These are phyloP conservation scores for Caenorhabditis japonica DNA, from an alignment of 2,888 invertebrate species.

Conservation along the genomic window DNA sequence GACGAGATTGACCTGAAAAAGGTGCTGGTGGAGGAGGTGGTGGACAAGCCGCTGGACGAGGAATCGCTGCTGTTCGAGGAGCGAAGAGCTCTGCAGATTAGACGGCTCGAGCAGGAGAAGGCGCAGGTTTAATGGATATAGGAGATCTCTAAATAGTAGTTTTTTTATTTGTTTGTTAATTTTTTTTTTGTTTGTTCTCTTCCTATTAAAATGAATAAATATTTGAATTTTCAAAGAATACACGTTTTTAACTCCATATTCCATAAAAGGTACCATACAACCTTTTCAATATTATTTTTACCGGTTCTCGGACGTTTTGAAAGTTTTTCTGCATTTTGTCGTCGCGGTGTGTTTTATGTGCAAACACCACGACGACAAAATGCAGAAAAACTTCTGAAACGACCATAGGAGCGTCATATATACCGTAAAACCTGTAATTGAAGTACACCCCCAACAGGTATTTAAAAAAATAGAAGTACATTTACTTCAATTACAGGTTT, in stretches of 20 bases:
- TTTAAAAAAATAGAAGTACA: too few species aligned
- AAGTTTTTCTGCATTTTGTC: too few species aligned
- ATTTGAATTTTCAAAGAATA: background rate
- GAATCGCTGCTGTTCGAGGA: slow-evolving; percentile 70
- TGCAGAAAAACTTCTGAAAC: too few species aligned
- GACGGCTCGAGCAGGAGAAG: slow-evolving; percentile 57
- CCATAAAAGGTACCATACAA: too few species aligned
- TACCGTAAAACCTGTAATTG: too few species aligned
- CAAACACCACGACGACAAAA: too few species aligned
- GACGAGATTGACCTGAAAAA: slow-evolving; percentile 68
- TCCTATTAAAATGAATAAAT: slow-evolving; percentile 2
- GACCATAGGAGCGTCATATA: too few species aligned
- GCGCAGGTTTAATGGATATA: slow-evolving; percentile 26
- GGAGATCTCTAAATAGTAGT: slow-evolving; percentile 6
- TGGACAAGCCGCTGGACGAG: slow-evolving; percentile 67
- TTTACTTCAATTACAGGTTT: background rate
- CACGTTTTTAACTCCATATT: background rate
- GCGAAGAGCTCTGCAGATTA: slow-evolving; percentile 62
- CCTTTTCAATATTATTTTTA: background rate
- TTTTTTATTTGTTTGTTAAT: background rate
- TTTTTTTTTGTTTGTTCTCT: slow-evolving; percentile 14
- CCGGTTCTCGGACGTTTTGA: too few species aligned
- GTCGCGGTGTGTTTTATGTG: too few species aligned
- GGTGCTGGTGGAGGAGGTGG: slow-evolving; percentile 66
- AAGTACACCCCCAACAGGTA: too few species aligned